Evolutionary conservation across 1,140 invertebrate genomes (phyloP), one percentile per base, ranked within the genome.

Genomic region (Drosophila saltans): DNA sequence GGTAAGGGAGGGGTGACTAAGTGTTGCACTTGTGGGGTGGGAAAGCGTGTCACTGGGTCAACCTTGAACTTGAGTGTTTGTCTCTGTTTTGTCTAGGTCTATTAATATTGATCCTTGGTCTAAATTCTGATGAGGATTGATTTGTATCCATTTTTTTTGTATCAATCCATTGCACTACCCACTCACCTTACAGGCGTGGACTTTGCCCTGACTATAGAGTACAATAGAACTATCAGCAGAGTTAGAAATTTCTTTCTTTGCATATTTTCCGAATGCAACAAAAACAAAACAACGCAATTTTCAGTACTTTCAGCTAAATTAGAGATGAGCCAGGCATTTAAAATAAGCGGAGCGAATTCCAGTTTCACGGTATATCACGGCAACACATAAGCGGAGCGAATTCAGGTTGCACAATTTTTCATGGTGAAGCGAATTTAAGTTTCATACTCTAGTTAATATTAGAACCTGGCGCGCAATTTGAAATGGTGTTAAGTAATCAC

Each of bases 151-250:
- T 52, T 52, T 26, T 45, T 16, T 26, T 45, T 16, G 11, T 7
- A 24, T 2, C 0, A n/a, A 10, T 41, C 57, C 9, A 5, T 1
- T 4, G 7, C 8, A 1, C 41, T 41, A 24, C 1, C 8, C 2
- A 76, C 74, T 77, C 21, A 77, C 74, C 60, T 77, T 2, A 77
- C 3, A 1, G 74, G 74, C 26, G 66, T 77, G 24, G 56, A 65
- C 28, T 43, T 63, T 3, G 26, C 62, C 8, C 59, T 40, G 60
- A 64, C 43, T 10, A 76, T 45, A 30, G 30, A 77, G 21, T 74
- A 70, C 43, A 68, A 60, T 45, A 77, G 30, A 40, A 77, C 45
- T 39, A 67, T 61, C 30, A 63, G 30, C 2, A 77, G 24, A 39
- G 57, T 59, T 16, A 64, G n/a, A 76, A 75, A 48, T 11, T 36